These are phyloP conservation scores for Drosophila miranda DNA, from an alignment of 1,140 invertebrate species.

Conservation along the genomic window DNA sequence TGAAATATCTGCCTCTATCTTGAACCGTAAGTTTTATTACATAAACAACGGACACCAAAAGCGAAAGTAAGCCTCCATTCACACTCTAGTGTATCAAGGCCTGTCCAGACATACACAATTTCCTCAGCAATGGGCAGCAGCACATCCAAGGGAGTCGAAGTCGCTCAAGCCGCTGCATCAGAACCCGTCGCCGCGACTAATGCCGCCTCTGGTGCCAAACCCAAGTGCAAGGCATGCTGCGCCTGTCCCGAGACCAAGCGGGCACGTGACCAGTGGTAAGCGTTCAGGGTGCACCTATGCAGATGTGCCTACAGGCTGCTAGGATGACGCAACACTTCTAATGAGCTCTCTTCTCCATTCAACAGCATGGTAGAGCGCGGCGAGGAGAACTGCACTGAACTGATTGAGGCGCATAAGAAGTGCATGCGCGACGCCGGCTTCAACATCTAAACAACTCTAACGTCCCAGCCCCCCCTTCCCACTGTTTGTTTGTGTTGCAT, in stretches of 20 bases:
- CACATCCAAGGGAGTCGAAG: constrained; percentile 71
- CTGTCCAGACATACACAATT: background rate
- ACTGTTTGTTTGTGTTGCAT: constrained; percentile 60
- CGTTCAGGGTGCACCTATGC: background rate
- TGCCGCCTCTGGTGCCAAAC: constrained; percentile 82
- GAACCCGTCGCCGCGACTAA: constrained; percentile 39
- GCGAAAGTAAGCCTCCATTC: constrained; percentile 5
- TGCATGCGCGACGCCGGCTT: constrained; percentile 98
- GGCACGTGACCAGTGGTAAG: constrained; percentile 94
- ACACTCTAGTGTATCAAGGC: background rate
- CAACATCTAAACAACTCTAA: constrained; percentile 84
- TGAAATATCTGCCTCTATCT: constrained; percentile 47
- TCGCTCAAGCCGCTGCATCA: constrained; percentile 60
- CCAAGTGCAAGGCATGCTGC: constrained; percentile 96
- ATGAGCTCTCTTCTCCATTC: constrained; percentile 6
- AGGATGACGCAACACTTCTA: constrained; percentile 50
- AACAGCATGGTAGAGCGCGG: constrained; percentile 96
- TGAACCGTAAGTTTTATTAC: constrained; percentile 62
- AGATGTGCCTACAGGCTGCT: background rate
- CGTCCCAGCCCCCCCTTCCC: constrained; percentile 7
- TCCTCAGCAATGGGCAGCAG: constrained; percentile 53
- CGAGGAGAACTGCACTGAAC: constrained; percentile 93
- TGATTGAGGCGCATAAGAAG: constrained; percentile 98
- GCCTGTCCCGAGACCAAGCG: constrained; percentile 98
- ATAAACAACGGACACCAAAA: constrained; percentile 53